These are phyloP conservation scores for mouse (Mus musculus) DNA, from an alignment of 2,113 vertebrate genomes.

Conservation along the genomic window DNA sequence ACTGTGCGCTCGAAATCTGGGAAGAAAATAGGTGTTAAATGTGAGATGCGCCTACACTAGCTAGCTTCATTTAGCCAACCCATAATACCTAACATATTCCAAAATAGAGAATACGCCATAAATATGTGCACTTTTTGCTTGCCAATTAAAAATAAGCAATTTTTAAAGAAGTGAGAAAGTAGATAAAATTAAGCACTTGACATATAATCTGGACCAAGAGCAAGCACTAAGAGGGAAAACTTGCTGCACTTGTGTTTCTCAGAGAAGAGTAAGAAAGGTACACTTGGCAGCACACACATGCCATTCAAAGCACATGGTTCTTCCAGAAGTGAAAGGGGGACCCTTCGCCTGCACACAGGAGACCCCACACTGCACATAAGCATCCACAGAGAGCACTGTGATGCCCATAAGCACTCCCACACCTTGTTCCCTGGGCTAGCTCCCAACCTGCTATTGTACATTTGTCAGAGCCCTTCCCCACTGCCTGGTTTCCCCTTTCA, in stretches of 20 bases:
- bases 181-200: not conserved
- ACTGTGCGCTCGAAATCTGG: not conserved
- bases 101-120: not conserved
- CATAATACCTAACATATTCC: not conserved
- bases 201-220: not conserved
- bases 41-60: not conserved
- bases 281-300: not conserved
- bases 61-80: not conserved
- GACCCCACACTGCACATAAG: no score
- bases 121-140: not conserved
- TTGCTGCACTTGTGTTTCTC: not conserved
- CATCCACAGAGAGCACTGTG: not conserved
- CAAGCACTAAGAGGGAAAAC: not conserved
- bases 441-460: not conserved
- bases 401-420: not conserved
- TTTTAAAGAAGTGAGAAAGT: conserved; percentile 8
- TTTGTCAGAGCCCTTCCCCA: not conserved
- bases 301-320: not conserved
- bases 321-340: conserved; percentile 12
- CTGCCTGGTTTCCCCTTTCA: not conserved
- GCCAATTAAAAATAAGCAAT: conserved; percentile 8
- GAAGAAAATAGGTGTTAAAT: not conserved
- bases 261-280: not conserved
- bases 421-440: not conserved
- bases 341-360: not conserved